phyloP scores from a whole-genome alignment of 2,113 vertebrate genomes.

The Gymnocephalus cernua region DNA sequence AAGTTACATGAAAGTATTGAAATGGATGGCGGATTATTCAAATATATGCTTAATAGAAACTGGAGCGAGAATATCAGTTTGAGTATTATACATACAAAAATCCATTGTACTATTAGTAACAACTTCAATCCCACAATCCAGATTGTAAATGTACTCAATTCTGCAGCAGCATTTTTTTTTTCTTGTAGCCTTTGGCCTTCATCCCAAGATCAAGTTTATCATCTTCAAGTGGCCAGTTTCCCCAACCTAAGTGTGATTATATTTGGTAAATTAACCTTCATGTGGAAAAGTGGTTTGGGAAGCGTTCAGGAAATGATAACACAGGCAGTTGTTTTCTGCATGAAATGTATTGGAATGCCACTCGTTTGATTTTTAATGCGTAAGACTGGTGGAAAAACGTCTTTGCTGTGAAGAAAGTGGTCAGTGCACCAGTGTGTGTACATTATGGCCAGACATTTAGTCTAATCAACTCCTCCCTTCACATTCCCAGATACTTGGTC shows the following conservation, averaged over 20 bases:
- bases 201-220: conserved; percentile 30
- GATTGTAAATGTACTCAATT: background rate
- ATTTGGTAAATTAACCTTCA: conserved; percentile 50
- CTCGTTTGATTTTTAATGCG: conserved; percentile 7
- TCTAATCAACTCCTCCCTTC: conserved; percentile 59
- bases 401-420: conserved; percentile 8
- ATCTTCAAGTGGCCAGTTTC: conserved; percentile 26
- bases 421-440: background rate
- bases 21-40: too few species aligned
- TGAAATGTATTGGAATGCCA: conserved; percentile 42
- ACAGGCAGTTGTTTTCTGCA: conserved; percentile 46
- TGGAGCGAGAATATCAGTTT: background rate
- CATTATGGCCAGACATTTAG: conserved; percentile 44
- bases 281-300: conserved; percentile 65
- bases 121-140: background rate
- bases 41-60: background rate
- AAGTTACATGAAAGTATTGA: too few species aligned
- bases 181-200: conserved; percentile 13
- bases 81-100: background rate
- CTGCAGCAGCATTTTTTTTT: conserved; percentile 6
- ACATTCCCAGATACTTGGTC: conserved; percentile 58
- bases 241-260: conserved; percentile 17
- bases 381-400: conserved; percentile 41
- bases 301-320: conserved; percentile 13
- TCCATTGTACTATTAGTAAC: background rate